phyloP scores from a whole-genome alignment of 1,140 invertebrate genomes.

The Anoplophora glabripennis region DNA sequence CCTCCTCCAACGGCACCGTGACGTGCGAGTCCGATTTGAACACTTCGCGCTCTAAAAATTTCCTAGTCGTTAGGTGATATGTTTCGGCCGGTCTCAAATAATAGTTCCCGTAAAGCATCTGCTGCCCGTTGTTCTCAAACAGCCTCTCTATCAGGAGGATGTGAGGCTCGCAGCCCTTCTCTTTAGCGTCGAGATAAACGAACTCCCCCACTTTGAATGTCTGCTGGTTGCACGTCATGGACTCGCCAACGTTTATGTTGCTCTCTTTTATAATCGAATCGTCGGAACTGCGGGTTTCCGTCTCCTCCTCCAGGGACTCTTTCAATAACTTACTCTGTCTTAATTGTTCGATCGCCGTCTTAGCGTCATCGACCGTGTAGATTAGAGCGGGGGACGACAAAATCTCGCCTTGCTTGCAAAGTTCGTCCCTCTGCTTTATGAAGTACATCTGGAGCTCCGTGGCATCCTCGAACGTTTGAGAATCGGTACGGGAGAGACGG shows the following conservation, averaged over 20 bases:
- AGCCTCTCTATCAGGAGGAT: conserved; percentile 87
- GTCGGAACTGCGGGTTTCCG: conserved; percentile 53
- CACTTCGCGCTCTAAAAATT: conserved; percentile 94
- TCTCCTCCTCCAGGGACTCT: conserved; percentile 75
- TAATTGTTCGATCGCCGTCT: conserved; percentile 69
- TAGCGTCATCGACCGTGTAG: conserved; percentile 65
- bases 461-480: conserved; percentile 92
- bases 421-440: conserved; percentile 71
- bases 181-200: conserved; percentile 80
- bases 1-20: conserved; percentile 79
- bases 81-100: conserved; percentile 82
- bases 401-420: conserved; percentile 75
- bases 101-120: conserved; percentile 87
- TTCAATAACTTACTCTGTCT: conserved; percentile 74
- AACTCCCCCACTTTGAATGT: conserved; percentile 83
- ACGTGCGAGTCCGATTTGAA: conserved; percentile 91
- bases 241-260: conserved; percentile 47
- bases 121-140: conserved; percentile 80
- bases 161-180: conserved; percentile 73
- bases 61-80: conserved; percentile 90
- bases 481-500: conserved; percentile 83
- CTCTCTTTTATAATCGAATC: conserved; percentile 39
- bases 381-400: conserved; percentile 84
- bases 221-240: conserved; percentile 68
- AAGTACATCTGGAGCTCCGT: conserved; percentile 92